phyloP scores from a whole-genome alignment of 1,140 invertebrate species.

The Drosophila truncata region DNA sequence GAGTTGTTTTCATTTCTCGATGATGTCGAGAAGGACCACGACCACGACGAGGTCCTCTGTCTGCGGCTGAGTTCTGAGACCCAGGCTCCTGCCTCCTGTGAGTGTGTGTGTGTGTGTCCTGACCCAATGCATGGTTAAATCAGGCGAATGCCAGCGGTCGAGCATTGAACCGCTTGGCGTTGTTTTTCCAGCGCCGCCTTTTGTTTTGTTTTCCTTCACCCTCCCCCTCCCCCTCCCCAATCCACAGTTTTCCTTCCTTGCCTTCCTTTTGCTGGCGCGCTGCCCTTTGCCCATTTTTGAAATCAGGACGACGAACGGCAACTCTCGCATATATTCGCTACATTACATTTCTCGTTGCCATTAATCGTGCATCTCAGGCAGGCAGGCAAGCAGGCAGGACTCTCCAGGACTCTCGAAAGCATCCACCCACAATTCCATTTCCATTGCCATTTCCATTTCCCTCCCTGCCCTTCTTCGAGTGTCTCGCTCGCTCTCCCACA shows the following conservation, averaged over 20 bases:
- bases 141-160: constrained; percentile 71
- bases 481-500: constrained; percentile 16
- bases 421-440: not conserved
- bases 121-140: constrained; percentile 80
- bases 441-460: constrained; percentile 3
- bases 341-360: constrained; percentile 79
- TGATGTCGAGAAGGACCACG: constrained; percentile 65
- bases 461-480: constrained; percentile 9
- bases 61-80: constrained; percentile 19
- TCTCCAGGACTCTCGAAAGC: constrained; percentile 12
- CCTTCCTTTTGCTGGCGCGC: not conserved
- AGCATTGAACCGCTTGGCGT: constrained; percentile 71
- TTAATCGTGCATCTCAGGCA: constrained; percentile 72
- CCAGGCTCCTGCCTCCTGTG: constrained; percentile 4
- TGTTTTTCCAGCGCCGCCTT: constrained; percentile 50
- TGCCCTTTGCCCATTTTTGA: constrained; percentile 62
- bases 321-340: constrained; percentile 79
- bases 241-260: constrained; percentile 40
- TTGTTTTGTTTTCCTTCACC: constrained; percentile 48
- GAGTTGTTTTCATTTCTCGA: constrained; percentile 83
- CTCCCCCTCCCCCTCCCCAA: not conserved
- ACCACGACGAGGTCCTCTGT: constrained; percentile 26
- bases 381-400: too few species aligned
- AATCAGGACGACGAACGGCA: constrained; percentile 71
- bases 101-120: constrained; percentile 22